Evolutionary conservation across 2,797 vertebrate species (phyloP), one percentile per base, ranked within the genome.

Genomic region (Rhynchotus rufescens): DNA sequence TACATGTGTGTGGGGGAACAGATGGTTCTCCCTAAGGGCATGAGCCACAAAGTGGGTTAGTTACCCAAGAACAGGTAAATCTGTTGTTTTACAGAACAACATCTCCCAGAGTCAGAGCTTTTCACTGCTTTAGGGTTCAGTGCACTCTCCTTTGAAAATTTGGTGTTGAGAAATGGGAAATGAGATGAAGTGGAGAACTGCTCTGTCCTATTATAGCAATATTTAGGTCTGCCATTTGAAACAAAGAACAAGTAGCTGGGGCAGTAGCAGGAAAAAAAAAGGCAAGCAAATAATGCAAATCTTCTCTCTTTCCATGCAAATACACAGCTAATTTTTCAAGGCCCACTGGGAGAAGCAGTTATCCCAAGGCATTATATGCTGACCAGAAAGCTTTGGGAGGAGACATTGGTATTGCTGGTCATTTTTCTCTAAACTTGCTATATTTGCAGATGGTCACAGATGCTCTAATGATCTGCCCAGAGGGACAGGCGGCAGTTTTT

Each of bases 321-420:
- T 5, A 32, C 28, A n/a, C 22, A 73, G 38, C 15, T 25, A 19
- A 25, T 59, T 34, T 45, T 22, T 74, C 54, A 59, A 59, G 23
- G 32, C 21, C 54, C 40, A 34, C 78, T 51, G 75, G 59, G 79
- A 65, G 64, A 90, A 87, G 80, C 71, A 67, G 67, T 74, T 49
- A 73, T 86, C 82, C 79, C 74, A 42, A 82, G 47, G 62, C 72
- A 51, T 51, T 65, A 77, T 77, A 61, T 78, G 82, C 77, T 89
- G 84, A 89, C 81, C 49, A 81, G 80, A 80, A 88, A 68, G 80
- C 80, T 77, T 80, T 78, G 81, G 40, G 72, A 57, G 77, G 44
- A 77, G 67, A 67, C 57, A 54, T 54, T 67, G 71, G 56, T 65
- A 59, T 42, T 45, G 54, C 23, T 34, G n/a, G 17, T 68, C 72